phyloP scores from a whole-genome alignment of 2,888 invertebrate species.

The Catotricha subobsoleta region DNA sequence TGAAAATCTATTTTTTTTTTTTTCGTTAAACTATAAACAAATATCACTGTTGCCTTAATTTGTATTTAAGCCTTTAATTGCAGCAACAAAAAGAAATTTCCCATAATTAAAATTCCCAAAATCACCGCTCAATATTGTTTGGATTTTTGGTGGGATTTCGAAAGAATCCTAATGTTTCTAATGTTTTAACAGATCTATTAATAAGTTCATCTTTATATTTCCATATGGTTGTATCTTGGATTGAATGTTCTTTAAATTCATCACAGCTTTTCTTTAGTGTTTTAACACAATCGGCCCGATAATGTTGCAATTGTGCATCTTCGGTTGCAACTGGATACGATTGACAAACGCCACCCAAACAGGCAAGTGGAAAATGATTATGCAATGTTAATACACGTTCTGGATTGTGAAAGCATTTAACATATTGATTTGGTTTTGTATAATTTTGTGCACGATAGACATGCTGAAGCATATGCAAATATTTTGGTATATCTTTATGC shows the following conservation, averaged over 20 bases:
- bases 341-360: slow-evolving; percentile 67
- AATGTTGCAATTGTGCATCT: slow-evolving; percentile 82
- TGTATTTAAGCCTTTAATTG: no score
- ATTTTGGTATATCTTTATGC: slow-evolving; percentile 62
- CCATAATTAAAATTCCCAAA: slow-evolving; percentile 5
- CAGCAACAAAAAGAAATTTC: no score
- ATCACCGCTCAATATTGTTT: slow-evolving; percentile 8
- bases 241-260: slow-evolving; percentile 62
- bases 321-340: slow-evolving; percentile 66
- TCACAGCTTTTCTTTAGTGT: slow-evolving; percentile 69
- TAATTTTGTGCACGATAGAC: slow-evolving; percentile 79
- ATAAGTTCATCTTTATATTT: slow-evolving; percentile 64
- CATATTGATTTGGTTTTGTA: slow-evolving; percentile 82
- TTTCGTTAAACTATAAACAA: no score
- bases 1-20: no score
- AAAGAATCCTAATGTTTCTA: slow-evolving; percentile 51
- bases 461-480: slow-evolving; percentile 89
- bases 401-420: slow-evolving; percentile 87
- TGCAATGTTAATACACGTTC: slow-evolving; percentile 74
- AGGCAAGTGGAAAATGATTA: slow-evolving; percentile 83
- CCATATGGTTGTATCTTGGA: slow-evolving; percentile 76
- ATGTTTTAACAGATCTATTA: slow-evolving; percentile 46
- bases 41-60: no score
- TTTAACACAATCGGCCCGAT: slow-evolving; percentile 80
- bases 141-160: slow-evolving; percentile 4